A percentile compares a stretch with the other conserved stretches of the same genome.
These are phyloP conservation scores for Mobula birostris DNA, from an alignment of 2,113 vertebrate genomes.

Conservation along the genomic window DNA sequence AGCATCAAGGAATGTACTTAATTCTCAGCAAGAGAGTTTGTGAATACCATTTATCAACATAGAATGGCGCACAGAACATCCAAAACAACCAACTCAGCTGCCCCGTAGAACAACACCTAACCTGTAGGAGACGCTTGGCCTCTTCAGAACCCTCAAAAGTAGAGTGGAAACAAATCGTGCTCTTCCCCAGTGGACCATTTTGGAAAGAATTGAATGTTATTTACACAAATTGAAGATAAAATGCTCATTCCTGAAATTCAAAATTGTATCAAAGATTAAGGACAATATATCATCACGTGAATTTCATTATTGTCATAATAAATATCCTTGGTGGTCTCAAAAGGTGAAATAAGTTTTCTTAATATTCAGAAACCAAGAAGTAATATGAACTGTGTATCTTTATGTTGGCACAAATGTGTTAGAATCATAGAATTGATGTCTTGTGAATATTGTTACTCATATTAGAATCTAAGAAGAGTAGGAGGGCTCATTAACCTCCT, in stretches of 20 bases:
- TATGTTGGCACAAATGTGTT: not conserved
- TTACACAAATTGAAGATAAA: not conserved
- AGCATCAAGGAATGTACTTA: too few relatives aligned
- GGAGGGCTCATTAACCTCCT: not conserved
- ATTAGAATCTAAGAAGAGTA: not conserved
- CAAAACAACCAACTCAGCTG: too few relatives aligned
- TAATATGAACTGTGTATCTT: not conserved
- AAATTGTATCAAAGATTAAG: not conserved
- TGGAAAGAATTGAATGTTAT: not conserved
- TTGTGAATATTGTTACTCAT: not conserved
- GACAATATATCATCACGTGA: not conserved
- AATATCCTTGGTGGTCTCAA: not conserved
- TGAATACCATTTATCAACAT: too few relatives aligned
- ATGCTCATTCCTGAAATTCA: not conserved
- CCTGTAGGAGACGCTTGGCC: too few relatives aligned
- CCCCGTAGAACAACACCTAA: too few relatives aligned
- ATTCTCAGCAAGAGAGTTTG: too few relatives aligned
- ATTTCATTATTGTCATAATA: not conserved
- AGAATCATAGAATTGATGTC: not conserved
- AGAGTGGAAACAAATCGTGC: too few relatives aligned
- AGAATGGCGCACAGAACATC: too few relatives aligned
- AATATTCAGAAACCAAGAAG: not conserved
- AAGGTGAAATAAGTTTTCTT: not conserved
- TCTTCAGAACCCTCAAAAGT: too few relatives aligned
- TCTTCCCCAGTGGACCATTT: too few relatives aligned